phyloP scores from a whole-genome alignment of 2,113 vertebrate species.

The Psilopogon haemacephalus region DNA sequence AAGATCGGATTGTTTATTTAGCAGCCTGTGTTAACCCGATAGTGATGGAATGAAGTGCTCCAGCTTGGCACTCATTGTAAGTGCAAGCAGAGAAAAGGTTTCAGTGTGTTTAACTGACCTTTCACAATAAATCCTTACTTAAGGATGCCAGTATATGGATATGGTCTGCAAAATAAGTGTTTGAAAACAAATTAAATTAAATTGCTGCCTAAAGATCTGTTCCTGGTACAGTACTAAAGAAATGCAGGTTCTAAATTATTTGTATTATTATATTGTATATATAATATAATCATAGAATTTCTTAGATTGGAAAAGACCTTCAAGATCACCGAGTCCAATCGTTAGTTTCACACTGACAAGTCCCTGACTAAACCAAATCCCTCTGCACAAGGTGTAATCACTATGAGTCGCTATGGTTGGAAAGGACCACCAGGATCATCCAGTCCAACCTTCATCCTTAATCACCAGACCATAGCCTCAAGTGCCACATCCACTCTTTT shows the following conservation, averaged over 20 bases:
- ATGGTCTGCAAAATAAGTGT: background rate
- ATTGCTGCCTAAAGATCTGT: background rate
- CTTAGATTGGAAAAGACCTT: no score
- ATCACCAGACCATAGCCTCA: no score
- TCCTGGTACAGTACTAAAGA: background rate
- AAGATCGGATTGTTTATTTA: conserved; percentile 56
- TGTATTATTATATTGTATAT: background rate
- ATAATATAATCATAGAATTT: no score
- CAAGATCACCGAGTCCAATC: no score
- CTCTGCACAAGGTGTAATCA: no score
- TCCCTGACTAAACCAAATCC: no score
- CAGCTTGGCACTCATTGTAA: background rate
- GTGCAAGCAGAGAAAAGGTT: background rate
- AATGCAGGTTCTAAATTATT: background rate
- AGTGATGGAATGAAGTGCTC: conserved; percentile 42
- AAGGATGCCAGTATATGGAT: background rate
- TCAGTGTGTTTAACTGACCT: conserved; percentile 13
- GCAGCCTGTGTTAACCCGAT: conserved; percentile 13
- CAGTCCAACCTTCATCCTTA: no score
- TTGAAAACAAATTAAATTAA: background rate
- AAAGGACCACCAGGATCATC: no score
- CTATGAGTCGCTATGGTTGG: no score
- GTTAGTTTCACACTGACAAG: no score
- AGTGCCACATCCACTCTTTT: no score
- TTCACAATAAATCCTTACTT: background rate